Base-by-base conservation (phyloP, 2,797 vertebrate genomes). In the Pipistrellus nathusii region DNA sequence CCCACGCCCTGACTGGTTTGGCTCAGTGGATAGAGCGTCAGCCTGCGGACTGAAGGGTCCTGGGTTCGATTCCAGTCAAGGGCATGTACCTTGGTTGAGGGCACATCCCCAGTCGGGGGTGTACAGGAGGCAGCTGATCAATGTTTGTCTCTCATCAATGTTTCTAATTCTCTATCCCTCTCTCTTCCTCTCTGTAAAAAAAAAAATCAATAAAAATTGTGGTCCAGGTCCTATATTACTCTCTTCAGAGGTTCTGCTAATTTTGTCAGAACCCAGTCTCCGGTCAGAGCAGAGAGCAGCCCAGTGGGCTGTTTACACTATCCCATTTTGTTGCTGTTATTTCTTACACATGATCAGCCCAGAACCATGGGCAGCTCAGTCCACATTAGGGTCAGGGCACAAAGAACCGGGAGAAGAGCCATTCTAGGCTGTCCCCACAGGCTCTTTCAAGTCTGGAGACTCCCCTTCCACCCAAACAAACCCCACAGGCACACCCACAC, bases 331-430 rank as follows among this genome's bases (percentile, higher is more conserved):
- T 85, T 44, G 15, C 64, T 53, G 71, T 15, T 75, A 66, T 88
- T 92, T 96, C 94, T 93, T 53, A 73, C 68, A 87, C 72, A 21
- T 44, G 59, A 93, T 18, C 91, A 32, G 71, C 41, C 75, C 18
- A n/a, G 57, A 88, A 73, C 92, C 92, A 51, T 2, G 17, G 78
- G 75, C 41, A 41, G n/a, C 57, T 66, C 75, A 23, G 62, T 69
- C 53, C 73, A 18, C 30, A 44, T 53, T 38, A 91, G 88, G 35
- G 66, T 95, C 88, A 68, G 38, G 38, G 5, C 51, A 59, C 41
- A 81, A 69, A 76, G 51, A 59, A 17, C 59, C 0, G 6, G 46
- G 64, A 41, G 41, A 38, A 46, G 57, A 64, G 8, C 32, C 80
- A 20, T 23, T 59, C 32, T 2, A 66, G 20, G 32, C 51, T n/a